Evolutionary conservation across 2,888 invertebrate species (phyloP), one percentile per base, ranked within the genome.

Genomic region (Cryptophagus acutangulus): DNA sequence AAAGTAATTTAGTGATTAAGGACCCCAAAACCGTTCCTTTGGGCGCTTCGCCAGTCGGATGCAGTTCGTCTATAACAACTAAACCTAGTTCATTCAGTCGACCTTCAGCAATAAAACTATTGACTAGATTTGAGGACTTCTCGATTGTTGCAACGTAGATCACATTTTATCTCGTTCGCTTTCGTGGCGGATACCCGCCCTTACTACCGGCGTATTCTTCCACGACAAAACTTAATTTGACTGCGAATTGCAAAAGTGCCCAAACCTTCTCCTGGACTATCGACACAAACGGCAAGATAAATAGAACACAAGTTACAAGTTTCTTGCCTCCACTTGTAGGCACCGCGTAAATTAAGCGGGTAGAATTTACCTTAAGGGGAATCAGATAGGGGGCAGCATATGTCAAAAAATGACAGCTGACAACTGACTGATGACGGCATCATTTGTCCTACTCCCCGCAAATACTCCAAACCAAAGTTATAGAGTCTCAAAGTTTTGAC

Each of bases 191-290:
- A 62, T 85, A 84, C 26, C 63, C 59, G 0, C 96, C 96, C 67
- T 88, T 92, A 31, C 87, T 87, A 0, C 83, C 91, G 0, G 96
- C 94, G 73, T 96, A 97, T 67, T 97, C 96, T 68, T 97, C 96
- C 0, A 96, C 79, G 46, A 91, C 70, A 63, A 97, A 96, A 45
- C 87, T 83, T 43, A 95, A 70, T 45, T 84, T 83, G 1, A 93
- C 75, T 2, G 91, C 93, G 73, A 96, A 90, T 13, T 88, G 84
- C 1, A 90, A 82, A 61, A 96, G 71, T 2, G 82, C 75, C 73
- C 83, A 82, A 5, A 91, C 92, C 78, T 97, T 97, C 72, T 97
- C 97, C 66, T 97, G 95, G 0, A 96, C 97, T 58, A 97, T 86
- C 3, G 96, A 89, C 9, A 97, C 92, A 74, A 87, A 97, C 0